Base-by-base conservation (phyloP, 2,888 invertebrate species). In the Latrodectus hesperus region DNA sequence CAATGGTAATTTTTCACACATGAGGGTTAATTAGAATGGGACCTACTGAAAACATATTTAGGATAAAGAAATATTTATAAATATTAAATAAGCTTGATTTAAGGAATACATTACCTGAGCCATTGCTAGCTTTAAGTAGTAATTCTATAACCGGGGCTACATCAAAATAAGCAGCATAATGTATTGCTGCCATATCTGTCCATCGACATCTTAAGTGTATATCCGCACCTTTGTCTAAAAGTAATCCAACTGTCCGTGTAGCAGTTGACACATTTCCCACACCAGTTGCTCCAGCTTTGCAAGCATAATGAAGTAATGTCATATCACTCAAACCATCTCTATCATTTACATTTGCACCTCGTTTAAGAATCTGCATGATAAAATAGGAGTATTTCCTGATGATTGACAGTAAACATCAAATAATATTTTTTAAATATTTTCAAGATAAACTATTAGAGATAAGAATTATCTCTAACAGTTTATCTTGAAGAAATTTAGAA, bases 121-220 rank as follows among this genome's bases (percentile, higher is more conserved):
- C 81, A 71, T 76, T 85, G 17, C 85, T 88, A 1, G 88, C 87
- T 76, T 89, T 88, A 9, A 90, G 22, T 51, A 90, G 79, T 52
- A 90, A 65, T 71, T 90, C 90, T 51, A 90, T 76, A 11, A 90
- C 84, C 16, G 90, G 84, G 9, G 93, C 92, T 16, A 93, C 93
- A 91, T 93, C 93, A 90, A 93, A 93, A 90, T 93, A 93, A 5
- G 93, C 92, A 60, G 93, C 93, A 91, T 93, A 93, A 90, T 93
- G 93, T 53, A 93, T 90, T 52, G 93, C 92, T 60, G 93, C 92
- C 93, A 93, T 93, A 89, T 93, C 92, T 55, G 93, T 93, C 93
- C 93, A 93, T 17, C 93, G 91, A 89, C 93, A 93, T 71, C 93
- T 91, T 52, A 93, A 91, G 88, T 92, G 92, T 16, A 92, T 91